Conservation (phyloP, 1,140 invertebrate genomes). For the Pseudomyrmex dendroicus region DNA sequence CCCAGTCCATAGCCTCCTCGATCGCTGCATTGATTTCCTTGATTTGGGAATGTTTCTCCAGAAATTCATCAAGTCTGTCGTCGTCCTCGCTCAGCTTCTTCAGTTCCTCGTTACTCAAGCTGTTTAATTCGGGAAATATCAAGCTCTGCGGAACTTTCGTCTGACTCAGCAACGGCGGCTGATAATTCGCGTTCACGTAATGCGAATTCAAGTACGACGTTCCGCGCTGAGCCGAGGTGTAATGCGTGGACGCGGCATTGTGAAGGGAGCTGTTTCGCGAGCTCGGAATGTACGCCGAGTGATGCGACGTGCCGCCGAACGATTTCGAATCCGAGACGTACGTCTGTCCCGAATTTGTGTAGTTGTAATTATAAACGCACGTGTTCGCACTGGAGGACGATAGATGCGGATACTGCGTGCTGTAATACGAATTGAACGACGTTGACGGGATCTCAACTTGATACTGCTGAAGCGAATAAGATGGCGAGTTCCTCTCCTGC, state of each 20-base stretch:
- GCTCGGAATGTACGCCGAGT: slow-evolving; percentile 69
- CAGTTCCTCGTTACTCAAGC: slow-evolving; percentile 89
- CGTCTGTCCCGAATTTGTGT: slow-evolving; percentile 76
- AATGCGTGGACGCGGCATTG: slow-evolving; percentile 73
- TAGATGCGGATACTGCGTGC: slow-evolving; percentile 79
- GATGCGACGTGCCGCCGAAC: slow-evolving; percentile 72
- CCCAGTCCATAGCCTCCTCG: slow-evolving; percentile 89
- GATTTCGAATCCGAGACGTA: slow-evolving; percentile 70
- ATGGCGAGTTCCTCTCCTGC: slow-evolving; percentile 80
- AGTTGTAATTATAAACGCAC: slow-evolving; percentile 81
- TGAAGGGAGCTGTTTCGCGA: slow-evolving; percentile 72
- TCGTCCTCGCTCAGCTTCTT: slow-evolving; percentile 88
- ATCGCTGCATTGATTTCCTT: slow-evolving; percentile 89
- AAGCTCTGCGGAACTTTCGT: slow-evolving; percentile 64
- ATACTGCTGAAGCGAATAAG: slow-evolving; percentile 80
- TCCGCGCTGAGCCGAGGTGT: slow-evolving; percentile 77
- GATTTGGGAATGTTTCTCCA: slow-evolving; percentile 88
- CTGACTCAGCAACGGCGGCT: slow-evolving; percentile 68
- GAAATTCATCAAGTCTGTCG: slow-evolving; percentile 89
- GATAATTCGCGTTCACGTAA: slow-evolving; percentile 74
- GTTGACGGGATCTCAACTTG: slow-evolving; percentile 76
- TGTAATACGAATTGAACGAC: slow-evolving; percentile 81
- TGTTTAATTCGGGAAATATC: slow-evolving; percentile 88
- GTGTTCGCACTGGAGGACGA: slow-evolving; percentile 80
- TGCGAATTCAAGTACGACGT: slow-evolving; percentile 76